Evolutionary conservation across 2,888 invertebrate species (phyloP), one percentile per base, ranked within the genome.

Genomic region (Harpalus rufipes): DNA sequence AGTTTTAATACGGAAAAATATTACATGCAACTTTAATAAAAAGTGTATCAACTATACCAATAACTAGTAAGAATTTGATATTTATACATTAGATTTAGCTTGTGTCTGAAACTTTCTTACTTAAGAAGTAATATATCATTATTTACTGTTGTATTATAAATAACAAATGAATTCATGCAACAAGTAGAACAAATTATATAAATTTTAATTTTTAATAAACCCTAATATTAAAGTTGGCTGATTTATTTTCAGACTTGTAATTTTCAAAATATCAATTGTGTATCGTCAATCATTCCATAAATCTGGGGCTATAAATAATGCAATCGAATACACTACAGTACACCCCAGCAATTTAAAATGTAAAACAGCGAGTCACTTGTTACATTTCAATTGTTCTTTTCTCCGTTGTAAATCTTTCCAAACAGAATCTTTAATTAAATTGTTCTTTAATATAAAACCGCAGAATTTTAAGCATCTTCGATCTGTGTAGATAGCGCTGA

Each of bases 391-490:
- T 81, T 81, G 68, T 81, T 81, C 81, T 41, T 56, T 65, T 81
- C 56, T 68, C 14, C 18, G 65, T 51, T 21, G 56, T 68, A 81
- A 81, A 81, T 81, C 81, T 81, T 81, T 18, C 21, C 68, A 51
- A 68, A 81, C 51, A 68, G 25, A 81, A 81, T 81, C 81, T 81
- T 44, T 81, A 81, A 81, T 81, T 81, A 68, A 81, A 81, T 81
- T 68, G 81, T 81, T 68, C 68, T 51, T 81, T 81, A 65, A 25
- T 81, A 81, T 68, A 81, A 81, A 81, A 81, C 81, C 81, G 81
- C 81, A 81, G 81, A 68, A 81, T 81, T 81, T 81, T 81, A 81
- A 81, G 61, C 81, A 81, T 81, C 72, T 56, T 81, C 21, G 81
- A 81, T 81, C 56, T 65, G 18, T 32, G 56, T 32, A n/a, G 81